These are phyloP conservation scores for Metallyticus violacea DNA, from an alignment of 2,888 invertebrate genomes.

Conservation along the genomic window DNA sequence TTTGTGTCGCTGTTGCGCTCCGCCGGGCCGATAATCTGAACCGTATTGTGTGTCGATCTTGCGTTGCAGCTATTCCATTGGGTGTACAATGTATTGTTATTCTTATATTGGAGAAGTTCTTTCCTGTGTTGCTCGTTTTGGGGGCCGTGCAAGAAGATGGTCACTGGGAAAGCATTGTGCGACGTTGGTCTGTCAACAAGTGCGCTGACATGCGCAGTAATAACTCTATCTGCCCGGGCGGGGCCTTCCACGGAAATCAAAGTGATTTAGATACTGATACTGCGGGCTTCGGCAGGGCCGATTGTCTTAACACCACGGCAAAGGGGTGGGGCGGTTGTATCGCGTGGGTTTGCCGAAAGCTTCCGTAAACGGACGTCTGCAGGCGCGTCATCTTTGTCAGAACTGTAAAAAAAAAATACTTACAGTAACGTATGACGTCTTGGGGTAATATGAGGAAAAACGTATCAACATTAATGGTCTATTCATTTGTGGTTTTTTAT, in stretches of 20 bases:
- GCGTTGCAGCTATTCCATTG: slow-evolving; percentile 3
- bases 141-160: background rate
- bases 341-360: no score
- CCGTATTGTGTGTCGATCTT: slow-evolving; percentile 20
- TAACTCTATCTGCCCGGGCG: background rate
- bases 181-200: background rate
- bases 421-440: no score
- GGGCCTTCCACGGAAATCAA: background rate
- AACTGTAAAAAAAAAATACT: no score
- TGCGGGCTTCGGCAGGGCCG: background rate
- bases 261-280: background rate
- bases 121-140: no score
- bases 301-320: background rate
- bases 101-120: slow-evolving; percentile 1
- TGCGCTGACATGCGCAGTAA: background rate
- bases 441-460: no score
- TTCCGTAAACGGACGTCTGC: no score
- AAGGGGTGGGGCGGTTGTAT: no score
- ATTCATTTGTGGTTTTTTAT: no score
- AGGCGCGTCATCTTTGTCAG: no score
- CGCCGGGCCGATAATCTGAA: slow-evolving; percentile 7
- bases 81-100: slow-evolving; percentile 5
- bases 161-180: background rate
- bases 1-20: background rate
- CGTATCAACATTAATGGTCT: no score